Evolutionary conservation across 2,888 invertebrate genomes (phyloP).

Genomic region (Norana najaformis): DNA sequence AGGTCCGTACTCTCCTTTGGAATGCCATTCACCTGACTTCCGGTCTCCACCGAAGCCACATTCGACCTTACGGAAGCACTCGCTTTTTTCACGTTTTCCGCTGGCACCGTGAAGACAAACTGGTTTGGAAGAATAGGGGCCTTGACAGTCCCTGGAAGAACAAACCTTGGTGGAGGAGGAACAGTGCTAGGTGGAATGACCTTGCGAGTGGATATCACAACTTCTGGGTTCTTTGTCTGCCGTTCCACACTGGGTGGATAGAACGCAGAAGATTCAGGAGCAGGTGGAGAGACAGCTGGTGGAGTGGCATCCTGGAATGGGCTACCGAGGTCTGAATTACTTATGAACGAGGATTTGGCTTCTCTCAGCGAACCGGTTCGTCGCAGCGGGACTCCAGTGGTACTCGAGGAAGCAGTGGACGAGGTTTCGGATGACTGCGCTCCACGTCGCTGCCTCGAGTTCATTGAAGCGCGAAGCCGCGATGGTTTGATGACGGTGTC

Average conservation of each 20-base stretch:
- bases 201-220: background rate
- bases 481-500: slow-evolving; percentile 45
- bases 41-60: background rate
- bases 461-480: slow-evolving; percentile 43
- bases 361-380: slow-evolving; percentile 27
- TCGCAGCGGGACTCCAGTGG: background rate
- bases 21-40: background rate
- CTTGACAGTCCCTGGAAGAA: background rate
- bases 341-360: background rate
- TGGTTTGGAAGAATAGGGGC: slow-evolving; percentile 17
- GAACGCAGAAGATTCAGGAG: background rate
- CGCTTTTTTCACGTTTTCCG: background rate
- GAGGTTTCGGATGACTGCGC: background rate
- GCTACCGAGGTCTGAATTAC: background rate
- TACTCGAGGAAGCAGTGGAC: background rate
- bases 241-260: background rate
- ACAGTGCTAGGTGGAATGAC: background rate
- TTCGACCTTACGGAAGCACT: background rate
- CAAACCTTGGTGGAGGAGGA: background rate
- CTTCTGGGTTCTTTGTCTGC: background rate
- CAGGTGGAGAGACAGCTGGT: background rate
- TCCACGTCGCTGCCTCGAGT: slow-evolving; percentile 30
- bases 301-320: background rate
- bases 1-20: background rate
- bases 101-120: slow-evolving; percentile 23